A percentile compares a stretch with the other conserved stretches of the same genome.
Conservation (phyloP, 1,140 invertebrate genomes). For the Zaprionus davidi region DNA sequence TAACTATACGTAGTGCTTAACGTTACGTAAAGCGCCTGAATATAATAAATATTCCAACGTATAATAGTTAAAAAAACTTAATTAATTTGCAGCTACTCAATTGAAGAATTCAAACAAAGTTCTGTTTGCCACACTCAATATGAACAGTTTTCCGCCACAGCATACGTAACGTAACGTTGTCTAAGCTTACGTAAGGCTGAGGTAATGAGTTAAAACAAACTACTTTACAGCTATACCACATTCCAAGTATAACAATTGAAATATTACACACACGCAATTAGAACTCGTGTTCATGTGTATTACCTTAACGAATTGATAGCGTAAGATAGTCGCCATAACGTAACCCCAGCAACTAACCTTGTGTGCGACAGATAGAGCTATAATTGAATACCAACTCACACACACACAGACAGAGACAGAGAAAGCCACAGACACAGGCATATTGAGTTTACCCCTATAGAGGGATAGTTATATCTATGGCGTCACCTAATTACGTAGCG, state of each 20-base stretch:
- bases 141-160: too few species aligned
- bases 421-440: not conserved
- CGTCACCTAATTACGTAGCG: constrained; percentile 4
- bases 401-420: not conserved
- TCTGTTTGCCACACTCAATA: too few species aligned
- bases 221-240: not conserved
- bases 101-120: too few species aligned
- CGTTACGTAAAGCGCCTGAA: too few species aligned
- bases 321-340: not conserved
- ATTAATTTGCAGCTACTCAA: too few species aligned
- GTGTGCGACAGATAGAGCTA: not conserved
- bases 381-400: not conserved
- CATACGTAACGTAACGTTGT: too few species aligned
- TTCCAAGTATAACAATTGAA: too few species aligned
- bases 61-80: too few species aligned
- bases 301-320: not conserved
- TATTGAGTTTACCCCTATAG: not conserved
- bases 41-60: too few species aligned
- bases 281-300: not conserved
- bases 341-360: not conserved
- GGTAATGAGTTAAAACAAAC: not conserved
- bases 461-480: not conserved
- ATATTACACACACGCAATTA: too few species aligned
- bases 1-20: too few species aligned
- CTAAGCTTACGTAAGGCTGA: not conserved